These are phyloP conservation scores for Halictus quadricinctus DNA, from an alignment of 2,888 invertebrate species.

Conservation along the genomic window DNA sequence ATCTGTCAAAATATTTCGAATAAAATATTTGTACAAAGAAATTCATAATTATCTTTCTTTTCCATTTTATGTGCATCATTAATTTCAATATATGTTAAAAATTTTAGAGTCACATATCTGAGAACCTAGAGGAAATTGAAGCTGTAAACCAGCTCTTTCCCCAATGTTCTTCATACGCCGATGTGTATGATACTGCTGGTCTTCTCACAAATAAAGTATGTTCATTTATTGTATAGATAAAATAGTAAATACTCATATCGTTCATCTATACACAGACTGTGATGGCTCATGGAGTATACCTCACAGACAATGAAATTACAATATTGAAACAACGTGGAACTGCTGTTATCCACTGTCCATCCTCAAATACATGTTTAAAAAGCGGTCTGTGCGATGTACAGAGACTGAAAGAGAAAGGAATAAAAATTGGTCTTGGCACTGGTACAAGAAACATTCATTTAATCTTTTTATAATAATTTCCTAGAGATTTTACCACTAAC, in stretches of 20 bases:
- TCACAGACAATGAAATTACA: constrained; percentile 88
- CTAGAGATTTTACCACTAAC: neutral
- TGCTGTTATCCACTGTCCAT: constrained; percentile 93
- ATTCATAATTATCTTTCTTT: neutral
- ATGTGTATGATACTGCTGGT: constrained; percentile 89
- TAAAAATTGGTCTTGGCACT: constrained; percentile 93
- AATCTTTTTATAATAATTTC: neutral
- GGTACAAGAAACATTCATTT: constrained; percentile 83
- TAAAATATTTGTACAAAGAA: neutral
- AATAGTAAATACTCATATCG: constrained; percentile 11
- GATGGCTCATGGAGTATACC: constrained; percentile 92
- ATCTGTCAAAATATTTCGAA: neutral
- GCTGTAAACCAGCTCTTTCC: constrained; percentile 86
- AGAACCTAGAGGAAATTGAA: constrained; percentile 89
- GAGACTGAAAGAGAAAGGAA: constrained; percentile 85
- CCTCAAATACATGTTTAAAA: constrained; percentile 91
- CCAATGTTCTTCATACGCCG: constrained; percentile 86
- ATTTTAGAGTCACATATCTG: constrained; percentile 92
- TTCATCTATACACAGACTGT: constrained; percentile 85
- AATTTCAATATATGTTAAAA: neutral
- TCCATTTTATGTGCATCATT: neutral
- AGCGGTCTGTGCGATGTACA: constrained; percentile 93
- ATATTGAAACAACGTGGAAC: constrained; percentile 86
- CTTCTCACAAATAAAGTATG: constrained; percentile 90
- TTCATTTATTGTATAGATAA: constrained; percentile 14